phyloP scores from a whole-genome alignment of 2,888 invertebrate species.

The Pristionchus exspectatus region DNA sequence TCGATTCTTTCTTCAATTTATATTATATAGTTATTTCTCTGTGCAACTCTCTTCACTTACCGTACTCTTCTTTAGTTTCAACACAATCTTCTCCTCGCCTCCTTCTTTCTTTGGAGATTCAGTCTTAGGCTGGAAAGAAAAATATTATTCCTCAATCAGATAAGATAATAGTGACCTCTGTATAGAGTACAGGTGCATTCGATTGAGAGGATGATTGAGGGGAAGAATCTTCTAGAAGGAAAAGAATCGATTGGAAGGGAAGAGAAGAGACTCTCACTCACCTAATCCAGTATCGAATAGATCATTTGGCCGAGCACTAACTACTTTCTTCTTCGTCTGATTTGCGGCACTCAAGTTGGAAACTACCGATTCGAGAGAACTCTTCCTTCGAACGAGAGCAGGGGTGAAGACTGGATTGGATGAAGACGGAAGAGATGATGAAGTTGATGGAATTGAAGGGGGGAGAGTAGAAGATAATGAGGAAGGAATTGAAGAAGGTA shows the following conservation, averaged over 20 bases:
- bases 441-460: not conserved
- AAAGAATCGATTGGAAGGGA: not conserved
- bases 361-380: not conserved
- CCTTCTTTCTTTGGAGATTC: conserved; percentile 37
- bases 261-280: not conserved
- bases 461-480: not conserved
- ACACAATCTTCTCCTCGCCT: conserved; percentile 37
- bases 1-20: conserved; percentile 13
- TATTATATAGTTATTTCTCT: not conserved
- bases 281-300: conserved; percentile 50
- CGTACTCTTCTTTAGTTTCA: conserved; percentile 44
- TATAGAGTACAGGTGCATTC: not conserved
- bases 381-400: conserved; percentile 26
- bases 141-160: no score
- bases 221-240: conserved; percentile 10
- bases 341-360: not conserved
- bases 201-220: conserved; percentile 18
- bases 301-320: not conserved
- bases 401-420: not conserved
- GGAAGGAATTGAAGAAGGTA: not conserved
- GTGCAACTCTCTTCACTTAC: not conserved
- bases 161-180: not conserved
- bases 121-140: not conserved
- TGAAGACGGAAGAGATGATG: not conserved
- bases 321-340: conserved; percentile 17